A percentile compares a stretch with the other conserved stretches of the same genome.
Evolutionary conservation across 2,888 invertebrate genomes (phyloP).

Genomic region (Tromatobia lineatoria): DNA sequence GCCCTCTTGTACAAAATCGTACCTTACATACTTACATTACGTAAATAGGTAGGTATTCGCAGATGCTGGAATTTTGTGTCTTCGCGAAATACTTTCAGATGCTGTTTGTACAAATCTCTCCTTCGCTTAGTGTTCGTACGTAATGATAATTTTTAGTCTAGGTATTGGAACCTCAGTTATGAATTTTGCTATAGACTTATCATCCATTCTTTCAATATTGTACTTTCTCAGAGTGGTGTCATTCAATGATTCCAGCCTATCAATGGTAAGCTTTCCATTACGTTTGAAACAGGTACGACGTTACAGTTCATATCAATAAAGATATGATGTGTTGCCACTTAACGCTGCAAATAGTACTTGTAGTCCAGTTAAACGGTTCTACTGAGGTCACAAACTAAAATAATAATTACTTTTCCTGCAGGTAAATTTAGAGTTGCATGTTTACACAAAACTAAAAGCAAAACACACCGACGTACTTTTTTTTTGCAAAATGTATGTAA

Average conservation of each 20-base stretch:
- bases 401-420: neutral
- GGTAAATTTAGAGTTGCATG: neutral
- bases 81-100: neutral
- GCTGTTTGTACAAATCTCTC: neutral
- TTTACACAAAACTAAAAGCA: neutral
- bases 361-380: neutral
- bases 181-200: neutral
- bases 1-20: neutral
- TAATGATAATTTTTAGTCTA: neutral
- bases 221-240: neutral
- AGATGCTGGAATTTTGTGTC: neutral
- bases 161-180: neutral
- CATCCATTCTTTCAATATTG: neutral
- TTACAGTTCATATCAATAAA: neutral
- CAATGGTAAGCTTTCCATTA: neutral
- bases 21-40: neutral
- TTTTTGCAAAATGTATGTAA: neutral
- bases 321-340: neutral
- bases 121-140: neutral
- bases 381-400: neutral
- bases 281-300: neutral
- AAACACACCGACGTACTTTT: neutral
- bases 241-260: neutral
- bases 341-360: neutral
- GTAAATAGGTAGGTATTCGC: neutral